Evolutionary conservation across 92 coral and sea anemone species (phyloP).

Genomic region (Bergia sp.): DNA sequence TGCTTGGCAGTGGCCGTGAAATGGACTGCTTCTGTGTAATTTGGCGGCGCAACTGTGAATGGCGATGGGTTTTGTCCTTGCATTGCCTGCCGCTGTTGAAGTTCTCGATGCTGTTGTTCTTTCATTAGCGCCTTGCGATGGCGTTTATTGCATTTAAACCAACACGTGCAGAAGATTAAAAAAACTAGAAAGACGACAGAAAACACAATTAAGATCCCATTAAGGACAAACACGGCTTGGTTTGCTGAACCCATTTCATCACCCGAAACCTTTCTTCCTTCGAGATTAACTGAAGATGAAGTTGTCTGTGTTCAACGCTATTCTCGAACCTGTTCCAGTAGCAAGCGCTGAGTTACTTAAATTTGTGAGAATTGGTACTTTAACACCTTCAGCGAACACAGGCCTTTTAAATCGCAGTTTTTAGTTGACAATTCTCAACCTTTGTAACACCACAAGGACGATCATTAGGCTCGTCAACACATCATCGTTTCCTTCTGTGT

Average conservation of each 20-base stretch:
- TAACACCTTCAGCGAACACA: background rate
- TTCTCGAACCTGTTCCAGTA: background rate
- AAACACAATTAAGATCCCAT: slow-evolving; percentile 31
- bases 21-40: background rate
- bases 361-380: background rate
- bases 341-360: background rate
- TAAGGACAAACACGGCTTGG: slow-evolving; percentile 40
- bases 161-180: slow-evolving; percentile 39
- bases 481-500: background rate
- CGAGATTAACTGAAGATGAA: background rate
- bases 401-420: background rate
- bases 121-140: slow-evolving; percentile 25
- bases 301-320: no score
- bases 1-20: background rate
- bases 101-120: background rate
- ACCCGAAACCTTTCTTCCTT: background rate
- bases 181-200: slow-evolving; percentile 28
- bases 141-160: slow-evolving; percentile 45
- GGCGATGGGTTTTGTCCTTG: background rate
- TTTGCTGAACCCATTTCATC: slow-evolving; percentile 13
- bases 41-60: background rate
- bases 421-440: background rate
- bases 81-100: background rate
- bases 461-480: background rate
- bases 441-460: background rate